A percentile compares a stretch with the other conserved stretches of the same genome.
These are phyloP conservation scores for Eulemur albifrons DNA, from an alignment of 2,797 vertebrate species.

Conservation along the genomic window DNA sequence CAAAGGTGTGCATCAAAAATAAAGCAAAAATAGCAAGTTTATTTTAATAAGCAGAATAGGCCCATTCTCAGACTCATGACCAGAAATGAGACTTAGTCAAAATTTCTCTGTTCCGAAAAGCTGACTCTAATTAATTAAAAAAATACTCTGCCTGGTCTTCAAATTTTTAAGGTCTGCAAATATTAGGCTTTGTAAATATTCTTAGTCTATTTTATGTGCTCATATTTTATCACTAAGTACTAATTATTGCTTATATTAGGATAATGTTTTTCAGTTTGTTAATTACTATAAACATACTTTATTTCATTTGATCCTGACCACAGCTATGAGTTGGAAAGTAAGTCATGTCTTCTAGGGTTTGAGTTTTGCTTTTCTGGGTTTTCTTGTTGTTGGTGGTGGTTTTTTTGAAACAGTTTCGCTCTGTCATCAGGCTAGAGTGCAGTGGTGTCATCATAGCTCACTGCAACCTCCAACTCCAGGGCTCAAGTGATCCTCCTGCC, in stretches of 20 bases:
- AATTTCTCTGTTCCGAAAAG: not conserved
- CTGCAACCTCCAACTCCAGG: not conserved
- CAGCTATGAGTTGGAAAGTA: not conserved
- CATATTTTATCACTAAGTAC: not conserved
- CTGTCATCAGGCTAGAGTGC: not conserved
- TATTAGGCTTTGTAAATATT: not conserved
- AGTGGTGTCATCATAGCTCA: not conserved
- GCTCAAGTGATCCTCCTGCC: not conserved
- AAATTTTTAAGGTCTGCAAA: not conserved
- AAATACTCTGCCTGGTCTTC: not conserved
- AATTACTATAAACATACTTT: not conserved
- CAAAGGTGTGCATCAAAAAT: not conserved
- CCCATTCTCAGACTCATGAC: not conserved
- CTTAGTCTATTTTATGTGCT: not conserved
- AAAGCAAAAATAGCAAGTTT: not conserved
- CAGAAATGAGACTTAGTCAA: not conserved
- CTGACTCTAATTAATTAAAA: not conserved
- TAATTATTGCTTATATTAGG: not conserved
- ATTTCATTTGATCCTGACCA: not conserved
- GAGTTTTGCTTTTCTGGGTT: no score
- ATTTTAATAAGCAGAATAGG: constrained; percentile 19
- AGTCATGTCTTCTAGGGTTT: not conserved
- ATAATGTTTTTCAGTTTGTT: not conserved
- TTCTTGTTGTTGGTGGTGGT: no score
- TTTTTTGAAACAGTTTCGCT: not conserved